Evolutionary conservation across 2,113 vertebrate species (phyloP).

Genomic region (Odocoileus hemionus): DNA sequence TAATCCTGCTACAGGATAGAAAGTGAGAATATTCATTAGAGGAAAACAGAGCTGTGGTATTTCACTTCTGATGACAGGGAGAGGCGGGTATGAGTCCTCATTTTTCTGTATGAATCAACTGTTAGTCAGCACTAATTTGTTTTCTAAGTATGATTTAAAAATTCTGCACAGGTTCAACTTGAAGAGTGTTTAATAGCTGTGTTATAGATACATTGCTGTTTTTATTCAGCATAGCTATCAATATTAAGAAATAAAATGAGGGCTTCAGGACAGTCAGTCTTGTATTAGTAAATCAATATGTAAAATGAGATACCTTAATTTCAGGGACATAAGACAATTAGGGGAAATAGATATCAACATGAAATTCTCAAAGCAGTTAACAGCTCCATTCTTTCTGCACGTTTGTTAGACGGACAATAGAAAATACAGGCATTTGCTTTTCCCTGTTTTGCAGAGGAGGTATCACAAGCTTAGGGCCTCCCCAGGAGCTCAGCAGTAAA

Average conservation of each 20-base stretch:
- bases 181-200: neutral
- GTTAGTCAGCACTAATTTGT: neutral
- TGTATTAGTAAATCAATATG: neutral
- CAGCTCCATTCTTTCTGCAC: neutral
- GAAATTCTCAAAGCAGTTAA: neutral
- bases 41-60: neutral
- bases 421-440: neutral
- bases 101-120: neutral
- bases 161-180: neutral
- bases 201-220: neutral
- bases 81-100: neutral
- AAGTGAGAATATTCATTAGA: neutral
- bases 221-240: neutral
- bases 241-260: conserved; percentile 4
- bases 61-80: neutral
- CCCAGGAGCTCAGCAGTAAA: neutral
- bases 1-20: neutral
- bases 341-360: conserved; percentile 1
- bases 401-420: neutral
- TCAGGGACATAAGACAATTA: conserved; percentile 11
- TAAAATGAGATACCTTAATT: conserved; percentile 36
- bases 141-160: neutral
- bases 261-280: neutral
- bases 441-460: neutral
- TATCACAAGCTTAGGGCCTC: neutral